Evolutionary conservation across 2,113 vertebrate species (phyloP), one percentile per base, ranked within the genome.

Genomic region (Bothrops jararaca): DNA sequence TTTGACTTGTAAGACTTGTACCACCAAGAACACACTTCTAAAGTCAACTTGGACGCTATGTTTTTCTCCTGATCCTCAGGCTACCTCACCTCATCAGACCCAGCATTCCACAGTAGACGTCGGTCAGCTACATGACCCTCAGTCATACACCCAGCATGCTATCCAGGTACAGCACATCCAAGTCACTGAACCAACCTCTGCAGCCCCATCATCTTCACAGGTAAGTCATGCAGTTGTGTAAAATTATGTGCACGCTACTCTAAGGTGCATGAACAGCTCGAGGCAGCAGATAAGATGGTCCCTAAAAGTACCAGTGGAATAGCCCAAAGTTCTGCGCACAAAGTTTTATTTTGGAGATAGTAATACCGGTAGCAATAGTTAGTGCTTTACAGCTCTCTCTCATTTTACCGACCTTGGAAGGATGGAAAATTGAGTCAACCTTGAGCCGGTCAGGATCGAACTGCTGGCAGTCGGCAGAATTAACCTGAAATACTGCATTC

Each of bases 111-210:
- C 98, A 0, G 99, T 99, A 92, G 99, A 99, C 0, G 98, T 99
- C 86, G 98, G 98, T 90, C 99, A 99, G 97, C 98, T 99, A 48
- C 99, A 99, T 0, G 99, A 99, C 89, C 98, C 99, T 52, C 99
- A 99, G 90, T 97, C 98, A 3, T 99, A 99, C 95, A 98, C 98
- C 24, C 99, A 99, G 95, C 99, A 99, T 20, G 98, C 99, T 91
- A 99, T 99, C 97, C 99, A 99, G 97, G 99, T 99, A 86, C 99
- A 99, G 95, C 99, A 99, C 96, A 99, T 99, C 97, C 99, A 99
- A 96, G 99, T 99, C 88, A 94, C 98, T 0, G 99, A 99, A 96
- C 97, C 98, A 15, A 86, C 98, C 0, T 91, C 98, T 53, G 85
- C 97, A 0, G 87, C 97, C n/a, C 97, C 98, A 22, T 58, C 97